Evolutionary conservation across 2,888 invertebrate genomes (phyloP).

Genomic region (Polymixis lichenea): DNA sequence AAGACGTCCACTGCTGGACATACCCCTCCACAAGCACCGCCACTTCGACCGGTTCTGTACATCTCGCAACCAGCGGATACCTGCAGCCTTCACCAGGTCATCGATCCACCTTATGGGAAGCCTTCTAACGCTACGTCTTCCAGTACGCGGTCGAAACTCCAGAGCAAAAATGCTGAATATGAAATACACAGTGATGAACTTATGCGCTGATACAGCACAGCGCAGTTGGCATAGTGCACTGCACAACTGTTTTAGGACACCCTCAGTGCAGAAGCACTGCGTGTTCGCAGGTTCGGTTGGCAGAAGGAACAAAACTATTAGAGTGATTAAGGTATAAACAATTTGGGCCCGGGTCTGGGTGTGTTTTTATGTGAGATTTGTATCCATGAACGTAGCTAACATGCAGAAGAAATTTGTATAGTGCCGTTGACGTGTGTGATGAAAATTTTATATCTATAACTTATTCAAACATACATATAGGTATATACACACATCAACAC

Average conservation of each 20-base stretch:
- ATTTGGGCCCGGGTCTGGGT: not conserved
- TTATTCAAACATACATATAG: too few relatives aligned
- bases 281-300: not conserved
- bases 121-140: too few relatives aligned
- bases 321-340: too few relatives aligned
- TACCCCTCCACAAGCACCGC: too few relatives aligned
- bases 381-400: not conserved
- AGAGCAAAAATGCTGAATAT: not conserved
- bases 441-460: not conserved
- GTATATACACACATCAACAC: too few relatives aligned
- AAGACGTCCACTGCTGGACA: too few relatives aligned
- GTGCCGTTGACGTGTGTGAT: too few relatives aligned
- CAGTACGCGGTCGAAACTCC: too few relatives aligned
- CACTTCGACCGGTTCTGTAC: too few relatives aligned
- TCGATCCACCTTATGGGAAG: too few relatives aligned
- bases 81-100: too few relatives aligned
- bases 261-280: not conserved
- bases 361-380: not conserved
- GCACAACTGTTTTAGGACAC: not conserved
- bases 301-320: not conserved
- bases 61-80: too few relatives aligned
- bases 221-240: not conserved
- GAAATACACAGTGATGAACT: not conserved
- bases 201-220: not conserved
- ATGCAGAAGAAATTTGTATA: not conserved